Conservation (phyloP, 1,140 invertebrate species). For the Cyclargus thomasi region DNA sequence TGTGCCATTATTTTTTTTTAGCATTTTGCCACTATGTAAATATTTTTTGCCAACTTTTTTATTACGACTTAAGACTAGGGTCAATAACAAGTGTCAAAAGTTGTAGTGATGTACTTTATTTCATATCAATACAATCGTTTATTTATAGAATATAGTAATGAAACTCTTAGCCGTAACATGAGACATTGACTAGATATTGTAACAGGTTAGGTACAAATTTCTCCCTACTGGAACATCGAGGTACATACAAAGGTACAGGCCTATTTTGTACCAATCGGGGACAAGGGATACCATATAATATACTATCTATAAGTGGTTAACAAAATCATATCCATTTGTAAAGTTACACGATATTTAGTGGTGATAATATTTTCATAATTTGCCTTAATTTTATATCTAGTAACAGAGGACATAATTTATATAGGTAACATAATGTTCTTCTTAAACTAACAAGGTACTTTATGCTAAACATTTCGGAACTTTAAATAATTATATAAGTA, state of each 20-base stretch:
- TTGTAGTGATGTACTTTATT: neutral
- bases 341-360: too few species aligned
- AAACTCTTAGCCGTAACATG: neutral
- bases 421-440: too few species aligned
- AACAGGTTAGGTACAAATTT: neutral
- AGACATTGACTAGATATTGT: neutral
- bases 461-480: too few species aligned
- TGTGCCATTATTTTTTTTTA: too few species aligned
- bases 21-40: too few species aligned
- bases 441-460: too few species aligned
- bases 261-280: neutral
- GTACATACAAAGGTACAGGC: neutral
- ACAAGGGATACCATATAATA: neutral
- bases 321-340: too few species aligned
- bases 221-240: neutral
- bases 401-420: too few species aligned
- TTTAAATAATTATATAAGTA: too few species aligned
- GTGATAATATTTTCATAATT: too few species aligned
- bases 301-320: too few species aligned
- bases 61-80: constrained; percentile 23
- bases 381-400: too few species aligned
- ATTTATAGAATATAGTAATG: neutral
- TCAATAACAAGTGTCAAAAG: neutral
- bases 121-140: neutral
- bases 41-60: constrained; percentile 30